These are phyloP conservation scores for Idaea dimidiata DNA, from an alignment of 2,888 invertebrate genomes.

Conservation along the genomic window DNA sequence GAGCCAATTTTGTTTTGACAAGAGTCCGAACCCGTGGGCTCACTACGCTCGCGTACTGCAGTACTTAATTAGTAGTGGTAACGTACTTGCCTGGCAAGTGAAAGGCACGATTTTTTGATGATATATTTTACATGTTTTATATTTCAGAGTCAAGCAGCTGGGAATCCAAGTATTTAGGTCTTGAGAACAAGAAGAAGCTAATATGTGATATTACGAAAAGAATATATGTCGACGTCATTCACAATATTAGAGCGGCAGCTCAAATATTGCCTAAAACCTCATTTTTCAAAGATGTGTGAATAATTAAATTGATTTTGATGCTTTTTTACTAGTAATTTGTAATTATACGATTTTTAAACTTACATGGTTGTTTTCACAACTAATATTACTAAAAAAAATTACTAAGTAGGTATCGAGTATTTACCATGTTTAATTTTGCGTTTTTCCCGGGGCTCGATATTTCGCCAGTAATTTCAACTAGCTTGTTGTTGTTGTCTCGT, in stretches of 20 bases:
- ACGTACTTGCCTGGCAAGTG: neutral
- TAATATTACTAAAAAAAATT: no score
- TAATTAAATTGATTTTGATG: neutral
- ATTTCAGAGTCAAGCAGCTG: conserved; percentile 36
- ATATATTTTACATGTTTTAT: conserved; percentile 19
- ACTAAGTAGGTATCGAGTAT: no score
- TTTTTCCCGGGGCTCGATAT: no score
- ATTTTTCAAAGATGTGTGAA: conserved; percentile 56
- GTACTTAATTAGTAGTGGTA: conserved; percentile 14
- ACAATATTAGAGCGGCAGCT: conserved; percentile 59
- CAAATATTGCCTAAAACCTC: conserved; percentile 52
- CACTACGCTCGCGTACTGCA: no score
- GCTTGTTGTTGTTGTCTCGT: no score
- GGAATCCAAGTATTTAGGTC: conserved; percentile 30
- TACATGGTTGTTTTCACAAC: no score
- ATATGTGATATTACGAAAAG: conserved; percentile 47
- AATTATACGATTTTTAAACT: neutral
- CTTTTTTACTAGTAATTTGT: neutral
- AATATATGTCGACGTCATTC: conserved; percentile 53
- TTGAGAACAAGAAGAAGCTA: conserved; percentile 34
- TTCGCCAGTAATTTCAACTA: no score
- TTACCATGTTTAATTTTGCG: no score
- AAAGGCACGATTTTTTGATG: conserved; percentile 2
- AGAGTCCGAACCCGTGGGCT: no score
- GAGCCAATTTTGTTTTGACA: no score